A percentile compares a stretch with the other conserved stretches of the same genome.
Conservation (phyloP, 2,888 invertebrate genomes). For the Linnaemya tessellans region DNA sequence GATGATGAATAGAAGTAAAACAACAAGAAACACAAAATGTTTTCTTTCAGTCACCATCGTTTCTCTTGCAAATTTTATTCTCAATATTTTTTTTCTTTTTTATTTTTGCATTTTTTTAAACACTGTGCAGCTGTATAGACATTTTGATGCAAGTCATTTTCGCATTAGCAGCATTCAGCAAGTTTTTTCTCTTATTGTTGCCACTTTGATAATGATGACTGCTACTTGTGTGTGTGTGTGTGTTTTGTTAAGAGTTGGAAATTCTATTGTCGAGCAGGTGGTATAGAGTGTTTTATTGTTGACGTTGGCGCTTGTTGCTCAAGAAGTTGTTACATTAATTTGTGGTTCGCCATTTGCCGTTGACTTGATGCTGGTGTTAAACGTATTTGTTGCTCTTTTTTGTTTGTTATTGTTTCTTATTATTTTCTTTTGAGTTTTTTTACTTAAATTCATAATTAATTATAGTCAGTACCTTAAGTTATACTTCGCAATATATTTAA, state of each 20-base stretch:
- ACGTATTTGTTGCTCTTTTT: background rate
- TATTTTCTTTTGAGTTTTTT: background rate
- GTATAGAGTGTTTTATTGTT: background rate
- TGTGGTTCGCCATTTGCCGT: conserved; percentile 62
- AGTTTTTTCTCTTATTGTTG: conserved; percentile 69
- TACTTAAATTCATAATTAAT: conserved; percentile 46
- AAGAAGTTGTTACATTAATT: conserved; percentile 70
- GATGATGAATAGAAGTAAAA: conserved; percentile 22
- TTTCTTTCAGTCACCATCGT: conserved; percentile 32
- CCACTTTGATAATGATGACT: conserved; percentile 69
- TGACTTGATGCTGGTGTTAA: conserved; percentile 45
- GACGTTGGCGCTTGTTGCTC: conserved; percentile 52
- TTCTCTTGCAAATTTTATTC: conserved; percentile 24
- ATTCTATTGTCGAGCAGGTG: conserved; percentile 62
- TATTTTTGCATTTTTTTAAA: background rate
- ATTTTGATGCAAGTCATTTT: conserved; percentile 74
- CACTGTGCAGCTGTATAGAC: conserved; percentile 59
- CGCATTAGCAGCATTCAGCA: conserved; percentile 72
- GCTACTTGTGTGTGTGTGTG: no score
- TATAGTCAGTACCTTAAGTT: background rate
- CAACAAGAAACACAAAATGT: conserved; percentile 1
- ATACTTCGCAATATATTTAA: background rate
- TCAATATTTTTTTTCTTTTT: background rate
- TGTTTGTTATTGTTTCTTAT: background rate
- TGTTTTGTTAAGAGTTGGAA: conserved; percentile 43